Base-by-base conservation (phyloP, 1,140 invertebrate genomes). In the Drosophila asahinai region DNA sequence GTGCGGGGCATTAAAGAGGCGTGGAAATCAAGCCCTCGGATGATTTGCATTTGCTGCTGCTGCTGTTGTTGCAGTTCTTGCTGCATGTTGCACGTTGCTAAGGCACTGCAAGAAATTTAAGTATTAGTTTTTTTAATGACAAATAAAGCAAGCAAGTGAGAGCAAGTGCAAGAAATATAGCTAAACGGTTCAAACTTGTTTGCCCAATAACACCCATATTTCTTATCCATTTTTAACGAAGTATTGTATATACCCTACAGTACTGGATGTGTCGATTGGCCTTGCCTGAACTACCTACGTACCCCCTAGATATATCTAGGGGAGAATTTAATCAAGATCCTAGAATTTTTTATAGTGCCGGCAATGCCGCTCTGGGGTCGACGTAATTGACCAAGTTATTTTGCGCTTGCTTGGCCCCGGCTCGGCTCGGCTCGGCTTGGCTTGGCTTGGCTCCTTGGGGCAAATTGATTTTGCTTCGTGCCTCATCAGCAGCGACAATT, bases 391-490 rank as follows among this genome's bases (percentile, higher is more conserved):
- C 73, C 77, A 89, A 78, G 84, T 87, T 87, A 87, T 87, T 87
- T 80, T 87, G 83, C 80, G 83, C 83, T 87, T 74, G 72, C 83
- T 74, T 81, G 80, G 55, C 81, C 75, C 68, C 30, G 17, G 6
- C 51, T 1, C 27, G 11, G n/a, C 51, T 1, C 27, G 11, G n/a
- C 52, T 19, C 17, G 27, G 68, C 82, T 68, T 76, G 74, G 51
- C 82, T 71, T 75, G 74, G 51, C 79, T 64, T 55, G 57, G 71
- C 58, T 71, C 76, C 76, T 78, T 71, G 77, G 60, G 67, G 59
- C 86, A 87, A 87, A 87, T 87, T 87, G 83, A 87, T 87, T 87
- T 87, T 87, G 83, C 83, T 87, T 87, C 83, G 83, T 87, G 83
- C 83, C 83, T 87, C 83, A 87, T 87, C 83, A 87, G 84, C 84